phyloP scores from a whole-genome alignment of 1,140 invertebrate genomes.

The Cydia strobilella region DNA sequence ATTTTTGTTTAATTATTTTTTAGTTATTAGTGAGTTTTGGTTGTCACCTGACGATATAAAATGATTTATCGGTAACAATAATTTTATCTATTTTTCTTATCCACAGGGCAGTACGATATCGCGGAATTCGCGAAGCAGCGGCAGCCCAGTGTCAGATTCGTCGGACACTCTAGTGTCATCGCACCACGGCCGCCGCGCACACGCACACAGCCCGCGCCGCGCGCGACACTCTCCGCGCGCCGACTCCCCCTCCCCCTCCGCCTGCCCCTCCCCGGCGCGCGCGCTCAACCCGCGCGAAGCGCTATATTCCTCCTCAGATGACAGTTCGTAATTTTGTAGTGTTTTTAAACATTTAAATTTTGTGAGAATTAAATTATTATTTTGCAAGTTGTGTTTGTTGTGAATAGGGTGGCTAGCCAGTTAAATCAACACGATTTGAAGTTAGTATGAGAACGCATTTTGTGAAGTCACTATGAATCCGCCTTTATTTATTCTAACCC shows the following conservation, averaged over 20 bases:
- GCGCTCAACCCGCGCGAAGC: constrained; percentile 58
- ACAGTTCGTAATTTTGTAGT: constrained; percentile 40
- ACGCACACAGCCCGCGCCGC: not conserved
- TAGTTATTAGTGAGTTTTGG: no score
- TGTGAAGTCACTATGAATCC: no score
- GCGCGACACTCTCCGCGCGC: not conserved
- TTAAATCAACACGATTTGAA: no score
- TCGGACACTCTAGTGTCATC: constrained; percentile 62
- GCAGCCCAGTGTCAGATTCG: constrained; percentile 59
- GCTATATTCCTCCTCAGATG: constrained; percentile 58
- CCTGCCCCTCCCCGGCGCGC: constrained; percentile 36
- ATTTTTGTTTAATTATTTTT: no score
- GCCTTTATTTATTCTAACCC: no score
- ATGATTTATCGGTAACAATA: no score
- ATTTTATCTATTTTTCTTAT: not conserved
- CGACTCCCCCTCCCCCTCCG: constrained; percentile 17
- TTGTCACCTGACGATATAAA: no score
- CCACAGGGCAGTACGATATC: constrained; percentile 36
- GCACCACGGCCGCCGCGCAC: constrained; percentile 34
- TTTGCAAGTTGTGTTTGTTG: not conserved
- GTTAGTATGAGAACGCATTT: no score
- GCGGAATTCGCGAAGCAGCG: constrained; percentile 48
- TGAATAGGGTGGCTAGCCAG: not conserved
- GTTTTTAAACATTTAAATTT: constrained; percentile 37
- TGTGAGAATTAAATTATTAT: constrained; percentile 36